These are phyloP conservation scores for Garrulus glandarius DNA, from an alignment of 2,797 vertebrate species.

Conservation along the genomic window DNA sequence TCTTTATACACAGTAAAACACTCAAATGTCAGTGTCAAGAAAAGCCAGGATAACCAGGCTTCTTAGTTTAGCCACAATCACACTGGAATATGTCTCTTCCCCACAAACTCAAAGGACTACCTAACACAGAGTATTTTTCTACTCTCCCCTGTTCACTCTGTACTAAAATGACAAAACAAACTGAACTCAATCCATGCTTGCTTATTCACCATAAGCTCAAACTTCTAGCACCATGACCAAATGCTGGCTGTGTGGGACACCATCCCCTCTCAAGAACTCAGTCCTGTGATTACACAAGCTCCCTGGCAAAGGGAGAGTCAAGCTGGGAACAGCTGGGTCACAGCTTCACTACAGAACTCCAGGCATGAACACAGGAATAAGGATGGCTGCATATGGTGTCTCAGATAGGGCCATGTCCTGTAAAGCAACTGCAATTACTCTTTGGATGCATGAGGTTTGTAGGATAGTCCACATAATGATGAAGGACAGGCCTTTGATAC, in stretches of 20 bases:
- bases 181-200: not conserved
- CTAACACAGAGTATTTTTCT: not conserved
- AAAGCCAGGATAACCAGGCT: not conserved
- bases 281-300: not conserved
- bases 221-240: not conserved
- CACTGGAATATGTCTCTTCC: not conserved
- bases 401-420: not conserved
- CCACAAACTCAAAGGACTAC: not conserved
- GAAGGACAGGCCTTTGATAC: not conserved
- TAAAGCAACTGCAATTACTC: not conserved
- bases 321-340: not conserved
- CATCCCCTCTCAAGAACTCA: not conserved
- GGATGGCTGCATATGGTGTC: not conserved
- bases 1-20: not conserved
- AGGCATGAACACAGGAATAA: not conserved
- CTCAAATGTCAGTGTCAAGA: not conserved
- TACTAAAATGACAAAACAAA: not conserved
- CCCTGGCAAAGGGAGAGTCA: not conserved
- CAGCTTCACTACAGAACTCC: not conserved
- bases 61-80: not conserved
- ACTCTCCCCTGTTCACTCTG: not conserved
- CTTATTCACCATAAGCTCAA: not conserved
- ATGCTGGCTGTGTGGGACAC: accelerated
- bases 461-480: not conserved
- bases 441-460: not conserved